Conservation (phyloP, 2,797 vertebrate genomes). For the Psittacula derbiana region DNA sequence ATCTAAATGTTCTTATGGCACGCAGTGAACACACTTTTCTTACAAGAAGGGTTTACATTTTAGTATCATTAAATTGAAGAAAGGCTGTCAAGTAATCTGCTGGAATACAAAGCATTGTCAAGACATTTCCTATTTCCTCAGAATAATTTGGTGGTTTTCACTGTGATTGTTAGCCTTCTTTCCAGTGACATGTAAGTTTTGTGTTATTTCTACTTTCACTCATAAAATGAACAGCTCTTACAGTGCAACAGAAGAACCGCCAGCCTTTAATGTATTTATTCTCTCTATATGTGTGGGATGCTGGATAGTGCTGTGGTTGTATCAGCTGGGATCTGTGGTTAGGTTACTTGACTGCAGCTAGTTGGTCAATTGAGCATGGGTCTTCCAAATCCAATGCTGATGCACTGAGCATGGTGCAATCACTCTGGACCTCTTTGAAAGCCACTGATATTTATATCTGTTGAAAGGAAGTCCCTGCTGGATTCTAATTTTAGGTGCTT, state of each 20-base stretch:
- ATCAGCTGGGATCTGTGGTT: neutral
- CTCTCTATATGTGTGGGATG: neutral
- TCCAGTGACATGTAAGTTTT: fast-evolving
- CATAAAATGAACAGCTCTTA: neutral
- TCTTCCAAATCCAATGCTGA: neutral
- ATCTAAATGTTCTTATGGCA: neutral
- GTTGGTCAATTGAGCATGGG: neutral
- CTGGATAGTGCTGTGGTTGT: fast-evolving
- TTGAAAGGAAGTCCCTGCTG: neutral
- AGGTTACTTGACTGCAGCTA: neutral
- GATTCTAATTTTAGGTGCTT: neutral
- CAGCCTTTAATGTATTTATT: neutral
- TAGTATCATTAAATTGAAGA: neutral
- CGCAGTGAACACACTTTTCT: neutral
- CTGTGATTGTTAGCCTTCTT: neutral
- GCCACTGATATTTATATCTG: neutral
- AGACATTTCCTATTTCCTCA: neutral
- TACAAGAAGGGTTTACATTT: neutral
- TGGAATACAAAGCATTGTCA: neutral
- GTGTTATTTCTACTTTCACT: neutral
- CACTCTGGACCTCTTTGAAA: neutral
- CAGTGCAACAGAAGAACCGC: neutral
- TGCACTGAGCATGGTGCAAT: neutral
- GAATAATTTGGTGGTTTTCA: neutral
- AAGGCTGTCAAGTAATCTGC: neutral